A percentile compares a stretch with the other conserved stretches of the same genome.
Conservation (phyloP, 2,797 vertebrate species). For the Coranthus polyacanthus region DNA sequence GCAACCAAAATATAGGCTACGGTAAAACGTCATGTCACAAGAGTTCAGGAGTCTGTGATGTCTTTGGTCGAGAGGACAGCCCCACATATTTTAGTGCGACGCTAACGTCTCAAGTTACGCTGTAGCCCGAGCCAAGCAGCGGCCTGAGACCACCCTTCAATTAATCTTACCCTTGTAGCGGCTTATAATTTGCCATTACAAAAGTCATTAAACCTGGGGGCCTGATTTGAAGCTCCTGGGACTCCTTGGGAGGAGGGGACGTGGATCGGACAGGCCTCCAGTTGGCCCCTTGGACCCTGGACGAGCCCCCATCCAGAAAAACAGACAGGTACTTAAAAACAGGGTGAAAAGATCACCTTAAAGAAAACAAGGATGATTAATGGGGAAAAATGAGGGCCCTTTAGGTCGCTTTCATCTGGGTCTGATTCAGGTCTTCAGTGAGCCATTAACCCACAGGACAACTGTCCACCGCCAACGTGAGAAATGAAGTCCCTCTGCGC, state of each 20-base stretch:
- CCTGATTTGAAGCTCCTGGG: constrained; percentile 79
- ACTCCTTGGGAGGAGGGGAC: constrained; percentile 70
- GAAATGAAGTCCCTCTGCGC: constrained; percentile 83
- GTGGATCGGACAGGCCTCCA: constrained; percentile 72
- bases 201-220: constrained; percentile 86
- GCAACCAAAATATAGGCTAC: constrained; percentile 79
- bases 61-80: constrained; percentile 78
- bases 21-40: constrained; percentile 70
- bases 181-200: constrained; percentile 91
- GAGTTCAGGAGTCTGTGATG: constrained; percentile 81
- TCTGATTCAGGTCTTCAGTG: constrained; percentile 85
- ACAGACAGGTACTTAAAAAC: constrained; percentile 88
- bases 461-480: constrained; percentile 83
- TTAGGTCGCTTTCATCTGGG: constrained; percentile 87
- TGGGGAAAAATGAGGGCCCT: constrained; percentile 82
- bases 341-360: constrained; percentile 86
- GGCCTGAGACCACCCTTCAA: constrained; percentile 84
- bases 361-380: constrained; percentile 89
- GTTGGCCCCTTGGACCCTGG: constrained; percentile 82
- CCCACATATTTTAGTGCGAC: constrained; percentile 82
- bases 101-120: constrained; percentile 86
- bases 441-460: constrained; percentile 87
- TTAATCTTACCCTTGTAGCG: constrained; percentile 91
- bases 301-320: constrained; percentile 78
- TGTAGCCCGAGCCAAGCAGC: constrained; percentile 72